Evolutionary conservation across 2,888 invertebrate genomes (phyloP), one percentile per base, ranked within the genome.

Genomic region (Tigriopus californicus): DNA sequence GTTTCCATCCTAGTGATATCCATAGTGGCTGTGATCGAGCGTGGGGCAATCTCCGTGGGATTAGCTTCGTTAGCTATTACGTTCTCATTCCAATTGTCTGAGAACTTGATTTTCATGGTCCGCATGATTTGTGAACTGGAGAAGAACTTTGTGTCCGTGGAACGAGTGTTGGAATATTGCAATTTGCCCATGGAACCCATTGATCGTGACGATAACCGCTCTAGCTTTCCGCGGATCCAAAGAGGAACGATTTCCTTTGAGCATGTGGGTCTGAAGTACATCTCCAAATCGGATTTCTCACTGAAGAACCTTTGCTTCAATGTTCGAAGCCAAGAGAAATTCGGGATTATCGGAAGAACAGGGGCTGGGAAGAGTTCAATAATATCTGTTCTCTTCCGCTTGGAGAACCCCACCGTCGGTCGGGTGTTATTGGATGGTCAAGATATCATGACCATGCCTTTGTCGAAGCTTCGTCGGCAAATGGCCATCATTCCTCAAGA

Each of bases 291-390:
- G 58, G 90, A 91, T 67, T 78, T 91, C 61, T 90, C 91, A 47
- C 76, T 95, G 61, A 81, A 81, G 54, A 82, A 82, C 63, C 76
- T 94, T 63, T 79, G 78, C 51, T 67, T 67, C n/a, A 72, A 76
- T 55, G 68, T 75, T 41, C 64, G 68, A 12, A 66, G 70, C 12
- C 69, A 69, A 25, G 74, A 75, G 65, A 75, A 74, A 66, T 79
- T 88, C 60, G 88, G 86, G 66, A 88, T 88, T 69, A 87, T 88
- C 33, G 89, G 89, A 57, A 77, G 89, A 67, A 89, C 89, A 54
- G 89, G 89, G 64, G 88, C 89, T 65, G 91, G 91, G 67, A 91
- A 91, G 75, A 88, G 87, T 61, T 89, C 89, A 65, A 76, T 91
- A 67, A 89, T 89, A 8, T 73, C 89, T 53, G 81, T 85, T 0